Conservation (phyloP, 2,888 invertebrate genomes). For the Cylloceria caligata region DNA sequence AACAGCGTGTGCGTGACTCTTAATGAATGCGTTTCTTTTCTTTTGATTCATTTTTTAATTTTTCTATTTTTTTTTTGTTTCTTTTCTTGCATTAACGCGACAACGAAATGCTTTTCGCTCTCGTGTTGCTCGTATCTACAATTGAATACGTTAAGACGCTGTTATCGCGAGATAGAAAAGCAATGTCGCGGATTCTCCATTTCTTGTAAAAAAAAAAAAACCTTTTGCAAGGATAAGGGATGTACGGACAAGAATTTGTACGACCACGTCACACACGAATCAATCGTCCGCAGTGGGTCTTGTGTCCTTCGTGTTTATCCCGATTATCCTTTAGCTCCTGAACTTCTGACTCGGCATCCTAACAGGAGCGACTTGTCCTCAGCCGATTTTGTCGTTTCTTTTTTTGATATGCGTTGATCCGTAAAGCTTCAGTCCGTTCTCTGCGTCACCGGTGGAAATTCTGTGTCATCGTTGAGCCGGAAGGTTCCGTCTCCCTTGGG, state of each 20-base stretch:
- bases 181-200: not conserved
- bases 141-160: not conserved
- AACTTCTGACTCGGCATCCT: slow-evolving; percentile 13
- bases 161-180: not conserved
- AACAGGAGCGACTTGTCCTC: not conserved
- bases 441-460: slow-evolving; percentile 93
- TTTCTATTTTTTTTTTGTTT: slow-evolving; percentile 43
- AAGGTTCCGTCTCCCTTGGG: slow-evolving; percentile 87
- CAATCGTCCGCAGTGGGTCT: slow-evolving; percentile 34
- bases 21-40: slow-evolving; percentile 54
- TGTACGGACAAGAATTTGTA: slow-evolving; percentile 23
- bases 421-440: slow-evolving; percentile 85
- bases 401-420: slow-evolving; percentile 74
- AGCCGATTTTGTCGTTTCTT: slow-evolving; percentile 16
- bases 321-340: slow-evolving; percentile 5
- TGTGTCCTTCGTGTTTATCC: slow-evolving; percentile 26
- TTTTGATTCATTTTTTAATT: slow-evolving; percentile 31
- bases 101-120: slow-evolving; percentile 7
- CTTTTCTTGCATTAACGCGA: slow-evolving; percentile 39
- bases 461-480: slow-evolving; percentile 92
- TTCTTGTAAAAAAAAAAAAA: slow-evolving; percentile 5
- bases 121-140: not conserved
- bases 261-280: slow-evolving; percentile 42
- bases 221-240: not conserved
- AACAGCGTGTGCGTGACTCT: slow-evolving; percentile 59